phyloP scores from a whole-genome alignment of 2,888 invertebrate genomes.

The Polia nebulosa region DNA sequence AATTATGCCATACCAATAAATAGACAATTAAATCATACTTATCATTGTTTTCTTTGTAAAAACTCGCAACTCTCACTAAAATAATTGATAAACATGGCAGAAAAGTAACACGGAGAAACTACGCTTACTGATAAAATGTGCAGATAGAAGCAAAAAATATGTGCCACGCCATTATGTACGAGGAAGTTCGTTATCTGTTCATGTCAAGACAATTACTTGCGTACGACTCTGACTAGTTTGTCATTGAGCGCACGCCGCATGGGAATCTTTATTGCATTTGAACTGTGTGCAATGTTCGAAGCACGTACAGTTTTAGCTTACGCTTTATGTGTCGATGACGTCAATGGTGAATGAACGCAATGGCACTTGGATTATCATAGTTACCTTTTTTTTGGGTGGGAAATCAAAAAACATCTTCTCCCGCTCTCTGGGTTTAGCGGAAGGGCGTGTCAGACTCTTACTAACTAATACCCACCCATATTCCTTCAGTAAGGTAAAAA shows the following conservation, averaged over 20 bases:
- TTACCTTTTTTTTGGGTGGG: background rate
- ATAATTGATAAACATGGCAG: slow-evolving; percentile 23
- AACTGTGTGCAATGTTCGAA: slow-evolving; percentile 43
- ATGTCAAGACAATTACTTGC: slow-evolving; percentile 56
- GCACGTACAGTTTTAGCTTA: slow-evolving; percentile 42
- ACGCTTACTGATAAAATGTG: slow-evolving; percentile 35
- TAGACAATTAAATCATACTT: background rate
- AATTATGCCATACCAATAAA: background rate
- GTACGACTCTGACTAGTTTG: slow-evolving; percentile 30
- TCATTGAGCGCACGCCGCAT: slow-evolving; percentile 48
- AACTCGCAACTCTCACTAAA: slow-evolving; percentile 37
- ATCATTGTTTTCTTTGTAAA: background rate
- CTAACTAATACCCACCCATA: too few relatives aligned
- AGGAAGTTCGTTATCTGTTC: slow-evolving; percentile 60
- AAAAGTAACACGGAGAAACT: slow-evolving; percentile 49
- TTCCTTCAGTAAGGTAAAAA: too few relatives aligned
- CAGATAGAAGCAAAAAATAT: slow-evolving; percentile 52
- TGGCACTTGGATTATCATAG: background rate
- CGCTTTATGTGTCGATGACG: slow-evolving; percentile 32
- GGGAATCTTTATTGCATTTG: slow-evolving; percentile 62
- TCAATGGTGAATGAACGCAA: slow-evolving; percentile 31
- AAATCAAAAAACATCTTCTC: too few relatives aligned
- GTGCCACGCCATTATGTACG: slow-evolving; percentile 52
- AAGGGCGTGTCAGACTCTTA: too few relatives aligned
- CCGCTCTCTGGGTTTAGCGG: too few relatives aligned